Percentiles rank a stretch among this genome's conserved stretches.
phyloP scores from a whole-genome alignment of 2,113 vertebrate species.

The Channa maculata region DNA sequence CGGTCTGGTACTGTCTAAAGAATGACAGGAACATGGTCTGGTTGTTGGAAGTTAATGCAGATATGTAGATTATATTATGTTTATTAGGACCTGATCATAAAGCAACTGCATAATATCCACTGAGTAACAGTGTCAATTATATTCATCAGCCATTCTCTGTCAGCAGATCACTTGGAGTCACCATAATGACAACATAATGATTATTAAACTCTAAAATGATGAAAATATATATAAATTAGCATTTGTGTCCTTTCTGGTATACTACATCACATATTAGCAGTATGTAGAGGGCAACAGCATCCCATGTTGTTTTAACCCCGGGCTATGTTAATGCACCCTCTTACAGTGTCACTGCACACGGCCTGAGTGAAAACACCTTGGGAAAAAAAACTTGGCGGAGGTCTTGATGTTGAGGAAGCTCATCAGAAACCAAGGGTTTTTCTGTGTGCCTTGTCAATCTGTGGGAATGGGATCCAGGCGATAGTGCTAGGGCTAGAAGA shows the following conservation, averaged over 20 bases:
- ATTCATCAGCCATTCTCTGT: background rate
- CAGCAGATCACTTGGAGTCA: background rate
- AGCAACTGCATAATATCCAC: background rate
- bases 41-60: background rate
- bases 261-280: too few species aligned
- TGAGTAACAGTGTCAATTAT: too few species aligned
- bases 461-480: conserved; percentile 42
- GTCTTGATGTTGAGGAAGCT: background rate
- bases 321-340: conserved; percentile 1
- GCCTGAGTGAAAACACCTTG: background rate
- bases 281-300: conserved; percentile 19
- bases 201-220: background rate
- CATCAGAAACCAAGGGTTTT: background rate
- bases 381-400: background rate
- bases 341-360: conserved; percentile 22
- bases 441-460: conserved; percentile 9
- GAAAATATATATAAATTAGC: background rate
- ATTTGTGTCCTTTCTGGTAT: too few species aligned
- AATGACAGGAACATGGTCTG: background rate
- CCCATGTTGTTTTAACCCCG: conserved; percentile 12
- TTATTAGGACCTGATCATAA: background rate
- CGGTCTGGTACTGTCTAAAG: background rate
- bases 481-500: conserved; percentile 24
- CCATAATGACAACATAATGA: background rate
- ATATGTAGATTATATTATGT: background rate